Percentiles rank a stretch among this genome's conserved stretches.
phyloP scores from a whole-genome alignment of 2,888 invertebrate genomes.

The Bugula neritina region DNA sequence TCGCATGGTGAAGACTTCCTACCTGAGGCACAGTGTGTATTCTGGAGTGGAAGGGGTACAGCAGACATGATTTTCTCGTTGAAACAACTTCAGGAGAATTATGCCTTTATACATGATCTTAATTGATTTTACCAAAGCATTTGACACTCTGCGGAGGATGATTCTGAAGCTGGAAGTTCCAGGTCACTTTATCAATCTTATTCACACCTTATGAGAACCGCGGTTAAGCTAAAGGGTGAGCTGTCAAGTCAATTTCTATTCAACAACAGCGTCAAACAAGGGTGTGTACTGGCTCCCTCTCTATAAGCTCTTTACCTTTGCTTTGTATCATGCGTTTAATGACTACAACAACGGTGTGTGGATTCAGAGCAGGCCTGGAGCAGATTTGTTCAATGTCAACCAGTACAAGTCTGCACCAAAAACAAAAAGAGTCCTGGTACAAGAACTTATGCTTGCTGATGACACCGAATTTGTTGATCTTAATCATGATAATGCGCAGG shows the following conservation, averaged over 20 bases:
- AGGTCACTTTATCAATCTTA: constrained; percentile 1
- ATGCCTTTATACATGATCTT: constrained; percentile 29
- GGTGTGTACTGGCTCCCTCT: constrained; percentile 1
- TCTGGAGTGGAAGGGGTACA: not conserved
- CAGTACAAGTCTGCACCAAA: constrained; percentile 10
- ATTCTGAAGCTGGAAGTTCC: not conserved
- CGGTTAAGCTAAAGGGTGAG: not conserved
- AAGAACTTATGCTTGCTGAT: constrained; percentile 12
- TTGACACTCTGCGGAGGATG: constrained; percentile 28
- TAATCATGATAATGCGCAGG: constrained; percentile 18
- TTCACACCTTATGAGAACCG: not conserved
- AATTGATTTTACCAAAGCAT: constrained; percentile 32
- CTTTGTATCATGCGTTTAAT: not conserved
- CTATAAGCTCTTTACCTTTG: not conserved
- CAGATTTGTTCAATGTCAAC: not conserved
- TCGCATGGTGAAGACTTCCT: not conserved
- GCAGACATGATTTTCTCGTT: constrained; percentile 22
- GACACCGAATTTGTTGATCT: not conserved
- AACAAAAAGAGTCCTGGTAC: not conserved
- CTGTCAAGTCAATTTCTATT: not conserved
- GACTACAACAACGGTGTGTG: constrained; percentile 8
- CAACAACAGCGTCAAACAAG: constrained; percentile 13
- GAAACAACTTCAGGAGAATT: constrained; percentile 30
- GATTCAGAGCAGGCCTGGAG: constrained; percentile 21
- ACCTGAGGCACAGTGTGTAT: not conserved